Evolutionary conservation across 2,888 invertebrate species (phyloP).

Genomic region (Dromius quadrimaculatus): DNA sequence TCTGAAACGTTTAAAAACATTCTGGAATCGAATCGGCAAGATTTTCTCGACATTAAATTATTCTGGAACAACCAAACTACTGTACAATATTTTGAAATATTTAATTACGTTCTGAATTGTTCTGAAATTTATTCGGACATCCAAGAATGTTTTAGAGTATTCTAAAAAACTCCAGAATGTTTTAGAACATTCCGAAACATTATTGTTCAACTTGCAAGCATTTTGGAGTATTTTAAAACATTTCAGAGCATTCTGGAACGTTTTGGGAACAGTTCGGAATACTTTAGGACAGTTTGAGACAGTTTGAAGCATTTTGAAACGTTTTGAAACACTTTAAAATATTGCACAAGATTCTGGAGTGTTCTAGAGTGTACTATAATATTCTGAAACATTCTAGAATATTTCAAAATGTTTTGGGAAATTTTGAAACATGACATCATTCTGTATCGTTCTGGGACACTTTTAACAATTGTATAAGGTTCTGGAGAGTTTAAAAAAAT

Average conservation of each 20-base stretch:
- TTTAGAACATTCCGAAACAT: no score
- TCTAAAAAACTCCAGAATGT: no score
- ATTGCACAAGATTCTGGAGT: background rate
- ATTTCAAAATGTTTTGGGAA: background rate
- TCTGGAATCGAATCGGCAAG: no score
- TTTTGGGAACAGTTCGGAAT: background rate
- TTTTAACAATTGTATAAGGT: no score
- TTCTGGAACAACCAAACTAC: no score
- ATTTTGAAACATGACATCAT: background rate
- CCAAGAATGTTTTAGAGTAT: no score
- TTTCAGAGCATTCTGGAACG: background rate
- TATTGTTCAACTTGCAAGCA: no score
- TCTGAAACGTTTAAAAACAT: no score
- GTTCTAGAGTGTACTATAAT: background rate
- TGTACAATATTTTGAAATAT: no score
- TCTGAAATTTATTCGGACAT: no score
- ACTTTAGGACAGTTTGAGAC: background rate
- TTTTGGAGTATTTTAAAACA: background rate
- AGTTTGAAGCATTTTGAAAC: background rate
- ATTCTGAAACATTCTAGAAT: background rate
- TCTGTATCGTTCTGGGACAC: background rate
- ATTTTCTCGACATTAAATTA: no score
- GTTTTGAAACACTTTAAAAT: background rate
- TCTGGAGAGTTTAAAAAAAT: background rate
- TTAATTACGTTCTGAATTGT: no score